Evolutionary conservation across 53 echinoderm and acorn worm species (phyloP), one percentile per base, ranked within the genome.

Genomic region (Zoroaster sp.): DNA sequence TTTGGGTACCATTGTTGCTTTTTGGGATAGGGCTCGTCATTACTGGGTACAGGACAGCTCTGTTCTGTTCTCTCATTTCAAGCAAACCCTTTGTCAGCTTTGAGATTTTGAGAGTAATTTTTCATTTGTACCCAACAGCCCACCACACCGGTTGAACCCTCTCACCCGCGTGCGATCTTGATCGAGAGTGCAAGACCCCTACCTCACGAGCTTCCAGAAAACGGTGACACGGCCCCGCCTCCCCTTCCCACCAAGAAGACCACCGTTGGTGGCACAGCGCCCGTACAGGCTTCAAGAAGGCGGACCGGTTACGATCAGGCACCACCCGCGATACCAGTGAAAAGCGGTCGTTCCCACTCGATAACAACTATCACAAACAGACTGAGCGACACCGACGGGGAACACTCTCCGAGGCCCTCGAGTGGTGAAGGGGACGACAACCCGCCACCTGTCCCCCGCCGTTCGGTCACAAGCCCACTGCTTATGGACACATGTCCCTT

Each of bases 231-330:
- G 45, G 69, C 71, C 47, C 85, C 85, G 20, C 85, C 85, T 28
- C 85, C 85, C 35, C 71, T 85, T 1, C 85, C 85, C 51, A 69
- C 69, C 83, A 85, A 85, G 85, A 85, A 85, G 71, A 70, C 38
- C 0, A 71, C 70, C 71, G n/a, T 85, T 5, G 85, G 85, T 7
- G 71, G 85, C 8, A 17, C 45, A 15, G 1, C 33, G 12, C 71
- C 51, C 69, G 1, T n/a, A 4, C 51, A 46, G 0, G 0, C 34
- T 35, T 25, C 43, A 47, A 43, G 71, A 4, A 13, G 71, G 4
- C 70, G 71, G 11, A 21, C 28, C 0, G 85, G 35, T 13, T 85
- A 85, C 18, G 85, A 85, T 35, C 33, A 69, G 36, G 52, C 71
- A 1, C 85, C 85, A 8, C 85, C 85, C 4, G 70, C 85, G 9